These are phyloP conservation scores for Sycophila texana DNA, from an alignment of 2,888 invertebrate species.

Conservation along the genomic window DNA sequence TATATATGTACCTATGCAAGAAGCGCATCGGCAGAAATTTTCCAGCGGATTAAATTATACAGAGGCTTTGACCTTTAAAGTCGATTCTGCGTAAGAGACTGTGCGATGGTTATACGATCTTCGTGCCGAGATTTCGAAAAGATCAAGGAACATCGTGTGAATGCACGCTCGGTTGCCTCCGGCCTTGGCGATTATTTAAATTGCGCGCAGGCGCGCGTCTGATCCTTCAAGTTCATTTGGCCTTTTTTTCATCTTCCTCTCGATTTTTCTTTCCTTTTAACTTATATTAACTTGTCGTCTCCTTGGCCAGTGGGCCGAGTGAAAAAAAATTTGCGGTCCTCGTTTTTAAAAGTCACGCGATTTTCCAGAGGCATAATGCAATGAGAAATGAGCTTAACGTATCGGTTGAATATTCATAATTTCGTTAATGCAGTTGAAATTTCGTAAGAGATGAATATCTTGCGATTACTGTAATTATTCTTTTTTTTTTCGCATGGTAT, in stretches of 20 bases:
- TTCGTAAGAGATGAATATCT: too few relatives aligned
- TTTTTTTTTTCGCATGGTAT: neutral
- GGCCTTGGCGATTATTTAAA: slow-evolving; percentile 40
- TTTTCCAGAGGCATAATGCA: too few relatives aligned
- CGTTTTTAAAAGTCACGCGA: too few relatives aligned
- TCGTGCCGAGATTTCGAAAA: slow-evolving; percentile 22
- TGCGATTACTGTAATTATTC: too few relatives aligned
- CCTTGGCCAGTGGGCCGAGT: too few relatives aligned
- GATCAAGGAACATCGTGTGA: slow-evolving; percentile 25
- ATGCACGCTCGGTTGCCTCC: slow-evolving; percentile 10
- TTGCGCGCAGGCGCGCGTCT: slow-evolving; percentile 3
- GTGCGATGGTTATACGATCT: neutral
- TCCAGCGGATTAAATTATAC: neutral
- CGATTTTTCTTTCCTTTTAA: neutral
- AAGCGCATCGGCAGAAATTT: too few relatives aligned
- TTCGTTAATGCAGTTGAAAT: too few relatives aligned
- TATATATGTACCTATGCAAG: too few relatives aligned
- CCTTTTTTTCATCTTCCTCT: neutral
- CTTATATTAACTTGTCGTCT: too few relatives aligned
- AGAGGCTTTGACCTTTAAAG: neutral
- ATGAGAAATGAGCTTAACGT: too few relatives aligned
- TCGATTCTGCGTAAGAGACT: neutral
- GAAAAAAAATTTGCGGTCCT: too few relatives aligned
- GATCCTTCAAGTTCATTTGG: slow-evolving; percentile 8
- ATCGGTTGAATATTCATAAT: too few relatives aligned